Conservation (phyloP, 2,113 vertebrate species). For the Drymodes brunneopygia region DNA sequence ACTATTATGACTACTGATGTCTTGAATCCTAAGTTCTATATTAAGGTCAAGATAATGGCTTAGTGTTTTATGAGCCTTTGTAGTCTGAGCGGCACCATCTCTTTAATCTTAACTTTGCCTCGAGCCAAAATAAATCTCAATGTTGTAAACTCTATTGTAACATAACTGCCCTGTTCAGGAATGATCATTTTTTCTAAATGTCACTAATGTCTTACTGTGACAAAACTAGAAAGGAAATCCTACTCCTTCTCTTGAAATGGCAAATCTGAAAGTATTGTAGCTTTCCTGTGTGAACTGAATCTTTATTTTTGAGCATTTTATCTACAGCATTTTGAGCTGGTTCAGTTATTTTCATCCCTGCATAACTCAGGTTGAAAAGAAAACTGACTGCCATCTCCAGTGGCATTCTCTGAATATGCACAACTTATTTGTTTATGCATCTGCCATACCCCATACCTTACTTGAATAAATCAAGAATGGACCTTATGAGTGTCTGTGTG, state of each 20-base stretch:
- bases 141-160: conserved; percentile 72
- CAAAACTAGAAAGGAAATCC: conserved; percentile 33
- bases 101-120: conserved; percentile 77
- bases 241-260: conserved; percentile 1
- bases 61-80: conserved; percentile 73
- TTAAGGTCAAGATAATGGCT: conserved; percentile 77
- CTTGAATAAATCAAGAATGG: neutral
- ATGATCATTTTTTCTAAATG: conserved; percentile 70
- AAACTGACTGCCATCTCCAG: neutral
- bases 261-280: neutral
- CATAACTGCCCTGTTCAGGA: conserved; percentile 68
- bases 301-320: conserved; percentile 13
- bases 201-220: conserved; percentile 60
- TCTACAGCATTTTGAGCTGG: neutral
- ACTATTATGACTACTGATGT: conserved; percentile 69
- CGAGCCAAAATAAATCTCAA: conserved; percentile 76
- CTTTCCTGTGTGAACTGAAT: neutral
- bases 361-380: neutral
- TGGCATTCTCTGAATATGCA: neutral
- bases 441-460: neutral
- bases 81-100: conserved; percentile 61
- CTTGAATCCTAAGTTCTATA: conserved; percentile 71
- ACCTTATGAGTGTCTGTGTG: neutral
- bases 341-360: neutral
- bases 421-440: neutral